A percentile compares a stretch with the other conserved stretches of the same genome.
Conservation (phyloP, 2,888 invertebrate species). For the Creontiades dilutus region DNA sequence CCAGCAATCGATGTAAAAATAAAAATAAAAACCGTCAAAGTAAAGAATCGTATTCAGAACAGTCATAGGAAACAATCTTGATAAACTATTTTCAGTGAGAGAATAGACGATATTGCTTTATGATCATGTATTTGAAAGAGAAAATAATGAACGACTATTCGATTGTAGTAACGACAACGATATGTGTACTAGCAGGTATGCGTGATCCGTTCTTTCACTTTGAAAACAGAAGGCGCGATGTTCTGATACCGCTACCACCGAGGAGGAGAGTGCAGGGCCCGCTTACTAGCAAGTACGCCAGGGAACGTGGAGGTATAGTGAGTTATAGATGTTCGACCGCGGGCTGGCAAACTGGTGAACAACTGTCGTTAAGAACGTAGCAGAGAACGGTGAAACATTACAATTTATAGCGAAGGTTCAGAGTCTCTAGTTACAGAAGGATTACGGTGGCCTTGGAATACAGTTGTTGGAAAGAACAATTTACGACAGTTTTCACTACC, state of each 20-base stretch:
- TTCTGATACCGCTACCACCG: neutral
- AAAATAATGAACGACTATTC: too few relatives aligned
- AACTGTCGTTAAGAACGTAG: conserved; percentile 16
- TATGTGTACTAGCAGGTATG: too few relatives aligned
- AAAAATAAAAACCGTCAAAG: too few relatives aligned
- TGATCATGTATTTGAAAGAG: too few relatives aligned
- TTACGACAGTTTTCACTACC: neutral
- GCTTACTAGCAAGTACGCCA: neutral
- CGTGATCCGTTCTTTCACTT: neutral
- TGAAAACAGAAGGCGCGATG: neutral
- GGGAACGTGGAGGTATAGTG: neutral
- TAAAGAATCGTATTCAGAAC: too few relatives aligned
- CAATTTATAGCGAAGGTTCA: neutral
- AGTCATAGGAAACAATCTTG: too few relatives aligned
- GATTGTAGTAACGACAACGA: too few relatives aligned
- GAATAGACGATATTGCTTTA: too few relatives aligned
- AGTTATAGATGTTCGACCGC: conserved; percentile 9
- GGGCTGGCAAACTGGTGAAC: conserved; percentile 30
- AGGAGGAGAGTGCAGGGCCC: neutral
- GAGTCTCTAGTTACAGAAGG: conserved; percentile 19
- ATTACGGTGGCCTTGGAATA: conserved; percentile 20
- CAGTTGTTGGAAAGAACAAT: conserved; percentile 10
- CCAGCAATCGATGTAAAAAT: too few relatives aligned
- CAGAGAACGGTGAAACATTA: neutral
- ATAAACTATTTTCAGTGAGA: too few relatives aligned